A percentile compares a stretch with the other conserved stretches of the same genome.
Evolutionary conservation across 2,888 invertebrate species (phyloP).

Genomic region (Mimumesa dahlbomi): DNA sequence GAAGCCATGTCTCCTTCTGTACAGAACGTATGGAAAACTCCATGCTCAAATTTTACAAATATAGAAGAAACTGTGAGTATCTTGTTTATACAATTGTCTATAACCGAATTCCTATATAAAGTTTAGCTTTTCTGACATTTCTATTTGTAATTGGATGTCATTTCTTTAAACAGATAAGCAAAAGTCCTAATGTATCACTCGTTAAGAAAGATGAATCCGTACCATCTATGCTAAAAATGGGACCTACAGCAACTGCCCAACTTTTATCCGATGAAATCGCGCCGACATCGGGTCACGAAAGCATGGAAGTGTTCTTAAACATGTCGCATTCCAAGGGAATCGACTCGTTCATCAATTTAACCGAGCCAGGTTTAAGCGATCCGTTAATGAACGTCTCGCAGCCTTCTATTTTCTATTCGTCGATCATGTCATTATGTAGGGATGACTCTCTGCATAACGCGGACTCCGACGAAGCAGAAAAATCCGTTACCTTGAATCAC

Average conservation of each 20-base stretch:
- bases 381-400: conserved; percentile 74
- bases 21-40: conserved; percentile 19
- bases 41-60: conserved; percentile 17
- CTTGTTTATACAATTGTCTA: background rate
- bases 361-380: conserved; percentile 73
- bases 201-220: conserved; percentile 52
- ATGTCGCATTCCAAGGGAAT: conserved; percentile 74
- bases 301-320: conserved; percentile 76
- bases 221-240: conserved; percentile 71
- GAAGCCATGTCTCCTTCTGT: conserved; percentile 57
- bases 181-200: conserved; percentile 18
- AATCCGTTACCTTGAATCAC: conserved; percentile 8
- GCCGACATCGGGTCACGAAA: conserved; percentile 69
- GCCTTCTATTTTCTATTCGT: conserved; percentile 72
- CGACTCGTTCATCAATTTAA: conserved; percentile 75
- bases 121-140: background rate
- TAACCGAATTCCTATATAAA: background rate
- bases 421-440: conserved; percentile 54
- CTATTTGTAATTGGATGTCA: conserved; percentile 8
- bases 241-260: conserved; percentile 17
- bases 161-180: conserved; percentile 38
- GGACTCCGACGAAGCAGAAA: conserved; percentile 14
- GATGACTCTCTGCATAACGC: conserved; percentile 19
- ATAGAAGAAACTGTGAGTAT: conserved; percentile 44
- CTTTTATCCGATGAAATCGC: conserved; percentile 36